phyloP scores from a whole-genome alignment of 2,797 vertebrate genomes.

The Enteromius argenteus region DNA sequence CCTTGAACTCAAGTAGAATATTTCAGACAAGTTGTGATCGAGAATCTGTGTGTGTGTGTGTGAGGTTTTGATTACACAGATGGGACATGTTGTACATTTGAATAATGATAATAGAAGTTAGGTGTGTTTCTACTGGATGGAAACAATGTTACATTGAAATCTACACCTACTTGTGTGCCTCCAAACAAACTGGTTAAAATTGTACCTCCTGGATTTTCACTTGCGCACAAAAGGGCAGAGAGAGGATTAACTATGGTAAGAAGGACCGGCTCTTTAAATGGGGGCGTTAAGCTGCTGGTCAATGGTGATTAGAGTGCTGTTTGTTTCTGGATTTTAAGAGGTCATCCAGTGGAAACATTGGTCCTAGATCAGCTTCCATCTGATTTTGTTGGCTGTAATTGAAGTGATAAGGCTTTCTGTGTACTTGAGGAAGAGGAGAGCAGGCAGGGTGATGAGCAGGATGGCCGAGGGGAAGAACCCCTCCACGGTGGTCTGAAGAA shows the following conservation, averaged over 20 bases:
- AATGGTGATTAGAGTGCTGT: conserved; percentile 47
- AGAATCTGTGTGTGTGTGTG: conserved; percentile 49
- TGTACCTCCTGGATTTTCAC: conserved; percentile 6
- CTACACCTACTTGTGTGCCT: conserved; percentile 13
- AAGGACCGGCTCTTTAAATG: conserved; percentile 8
- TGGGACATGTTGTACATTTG: background rate
- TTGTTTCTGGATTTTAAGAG: conserved; percentile 53
- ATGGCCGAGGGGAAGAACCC: conserved; percentile 72
- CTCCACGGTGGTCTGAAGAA: conserved; percentile 78
- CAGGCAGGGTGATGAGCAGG: conserved; percentile 48
- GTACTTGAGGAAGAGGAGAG: conserved; percentile 39
- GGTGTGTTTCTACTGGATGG: background rate
- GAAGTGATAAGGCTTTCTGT: conserved; percentile 52
- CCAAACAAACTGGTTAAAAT: conserved; percentile 4
- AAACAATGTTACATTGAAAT: conserved; percentile 8
- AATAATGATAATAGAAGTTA: background rate
- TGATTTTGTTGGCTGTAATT: conserved; percentile 44
- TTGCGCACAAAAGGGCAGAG: conserved; percentile 11
- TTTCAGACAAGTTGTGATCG: conserved; percentile 75
- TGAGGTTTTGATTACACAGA: conserved; percentile 41
- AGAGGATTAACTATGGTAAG: conserved; percentile 36
- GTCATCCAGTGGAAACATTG: conserved; percentile 35
- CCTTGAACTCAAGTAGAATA: conserved; percentile 79
- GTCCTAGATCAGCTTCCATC: conserved; percentile 33
- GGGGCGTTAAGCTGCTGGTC: conserved; percentile 34